Conservation (phyloP, 2,888 invertebrate genomes). For the Spicauda simplicius region DNA sequence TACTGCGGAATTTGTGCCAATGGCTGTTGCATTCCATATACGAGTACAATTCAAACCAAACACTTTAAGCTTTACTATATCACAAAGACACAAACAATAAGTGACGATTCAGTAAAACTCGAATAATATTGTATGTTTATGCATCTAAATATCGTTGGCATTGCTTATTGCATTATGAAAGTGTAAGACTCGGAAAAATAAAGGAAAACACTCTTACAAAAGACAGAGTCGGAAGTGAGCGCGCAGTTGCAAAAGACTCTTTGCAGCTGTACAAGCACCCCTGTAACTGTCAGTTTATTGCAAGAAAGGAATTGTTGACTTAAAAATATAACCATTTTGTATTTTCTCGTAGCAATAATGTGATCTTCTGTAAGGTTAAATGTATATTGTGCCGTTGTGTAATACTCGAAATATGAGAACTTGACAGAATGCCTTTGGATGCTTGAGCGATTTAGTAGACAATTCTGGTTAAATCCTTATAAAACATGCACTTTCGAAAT, state of each 20-base stretch:
- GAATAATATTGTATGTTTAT: background rate
- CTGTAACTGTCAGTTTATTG: slow-evolving; percentile 11
- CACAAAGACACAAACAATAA: background rate
- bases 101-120: background rate
- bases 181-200: slow-evolving; percentile 6
- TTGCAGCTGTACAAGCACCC: slow-evolving; percentile 10
- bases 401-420: no score
- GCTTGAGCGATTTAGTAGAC: no score
- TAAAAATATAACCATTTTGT: no score
- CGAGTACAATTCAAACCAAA: no score
- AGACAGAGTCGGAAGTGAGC: slow-evolving; percentile 15
- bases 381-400: no score
- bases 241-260: slow-evolving; percentile 15
- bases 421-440: no score
- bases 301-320: background rate
- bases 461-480: no score
- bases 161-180: background rate
- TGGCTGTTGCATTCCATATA: no score
- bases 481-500: no score
- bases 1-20: no score
- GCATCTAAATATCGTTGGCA: background rate
- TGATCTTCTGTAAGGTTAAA: no score
- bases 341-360: no score
- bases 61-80: background rate
- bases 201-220: slow-evolving; percentile 8